Evolutionary conservation across 2,888 invertebrate species (phyloP).

Genomic region (Drosophila borealis): DNA sequence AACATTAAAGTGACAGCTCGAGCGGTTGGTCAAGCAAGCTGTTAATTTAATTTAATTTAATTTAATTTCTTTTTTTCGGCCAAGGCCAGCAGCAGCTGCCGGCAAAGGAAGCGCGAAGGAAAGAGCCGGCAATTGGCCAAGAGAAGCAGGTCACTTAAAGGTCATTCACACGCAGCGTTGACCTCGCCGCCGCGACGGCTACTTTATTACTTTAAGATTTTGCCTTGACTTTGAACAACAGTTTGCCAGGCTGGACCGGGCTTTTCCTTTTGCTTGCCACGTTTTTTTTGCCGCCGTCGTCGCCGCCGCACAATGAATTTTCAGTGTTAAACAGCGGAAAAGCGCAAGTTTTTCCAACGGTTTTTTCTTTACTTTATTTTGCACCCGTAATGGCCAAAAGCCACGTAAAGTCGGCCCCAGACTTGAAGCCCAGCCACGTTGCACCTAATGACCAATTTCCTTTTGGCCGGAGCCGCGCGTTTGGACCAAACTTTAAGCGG

Average conservation of each 20-base stretch:
- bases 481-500: conserved; percentile 35
- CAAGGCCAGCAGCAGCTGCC: conserved; percentile 60
- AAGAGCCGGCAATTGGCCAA: conserved; percentile 22
- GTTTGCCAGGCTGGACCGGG: conserved; percentile 62
- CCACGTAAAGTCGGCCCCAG: conserved; percentile 60
- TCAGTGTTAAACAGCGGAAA: conserved; percentile 68
- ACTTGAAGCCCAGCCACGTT: conserved; percentile 34
- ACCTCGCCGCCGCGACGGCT: conserved; percentile 67
- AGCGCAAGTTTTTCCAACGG: conserved; percentile 71
- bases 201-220: conserved; percentile 82
- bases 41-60: conserved; percentile 59
- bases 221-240: conserved; percentile 81
- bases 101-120: conserved; percentile 16
- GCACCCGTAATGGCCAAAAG: conserved; percentile 62
- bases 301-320: conserved; percentile 59
- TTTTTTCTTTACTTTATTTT: conserved; percentile 46
- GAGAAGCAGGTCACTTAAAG: conserved; percentile 75
- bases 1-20: conserved; percentile 45
- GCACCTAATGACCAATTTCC: conserved; percentile 81
- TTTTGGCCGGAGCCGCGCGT: conserved; percentile 22
- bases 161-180: conserved; percentile 77
- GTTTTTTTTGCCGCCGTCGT: conserved; percentile 24
- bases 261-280: conserved; percentile 56
- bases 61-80: conserved; percentile 27
- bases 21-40: conserved; percentile 49